A percentile compares a stretch with the other conserved stretches of the same genome.
Evolutionary conservation across 1,140 invertebrate species (phyloP).

Genomic region (Sycobia sp.): DNA sequence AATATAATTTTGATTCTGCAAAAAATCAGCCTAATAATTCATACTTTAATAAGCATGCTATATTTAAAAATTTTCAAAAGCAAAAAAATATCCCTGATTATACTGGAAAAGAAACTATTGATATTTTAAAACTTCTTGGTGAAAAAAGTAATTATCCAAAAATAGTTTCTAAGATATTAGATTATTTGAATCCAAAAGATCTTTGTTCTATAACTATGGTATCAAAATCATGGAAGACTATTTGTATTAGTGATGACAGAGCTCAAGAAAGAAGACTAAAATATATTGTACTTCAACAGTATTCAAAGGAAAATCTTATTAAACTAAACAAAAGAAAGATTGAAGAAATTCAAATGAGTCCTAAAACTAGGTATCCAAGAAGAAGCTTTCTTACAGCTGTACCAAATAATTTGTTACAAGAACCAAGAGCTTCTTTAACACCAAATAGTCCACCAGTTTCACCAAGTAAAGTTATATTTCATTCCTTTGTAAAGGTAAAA

Average conservation of each 20-base stretch:
- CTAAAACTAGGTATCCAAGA: constrained; percentile 46
- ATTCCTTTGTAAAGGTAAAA: constrained; percentile 59
- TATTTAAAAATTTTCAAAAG: constrained; percentile 26
- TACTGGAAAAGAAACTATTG: constrained; percentile 46
- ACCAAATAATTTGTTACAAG: constrained; percentile 48
- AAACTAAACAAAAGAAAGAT: constrained; percentile 45
- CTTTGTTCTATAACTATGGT: constrained; percentile 55
- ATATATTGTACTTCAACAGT: constrained; percentile 48
- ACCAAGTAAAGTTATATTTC: constrained; percentile 59
- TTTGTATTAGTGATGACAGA: constrained; percentile 45
- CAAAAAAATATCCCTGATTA: constrained; percentile 42
- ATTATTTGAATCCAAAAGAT: constrained; percentile 46
- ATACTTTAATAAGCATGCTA: constrained; percentile 43
- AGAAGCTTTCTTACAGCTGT: constrained; percentile 51
- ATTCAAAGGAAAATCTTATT: constrained; percentile 55
- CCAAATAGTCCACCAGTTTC: constrained; percentile 57
- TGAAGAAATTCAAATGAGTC: constrained; percentile 44
- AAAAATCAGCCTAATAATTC: constrained; percentile 52
- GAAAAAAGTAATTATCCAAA: constrained; percentile 54
- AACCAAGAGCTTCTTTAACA: constrained; percentile 35
- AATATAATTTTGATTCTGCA: constrained; percentile 35
- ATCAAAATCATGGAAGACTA: constrained; percentile 50
- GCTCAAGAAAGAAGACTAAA: constrained; percentile 49
- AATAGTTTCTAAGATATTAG: constrained; percentile 52
- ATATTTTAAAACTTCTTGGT: constrained; percentile 49